Evolutionary conservation across 2,888 invertebrate species (phyloP).

Genomic region (Cancer borealis): DNA sequence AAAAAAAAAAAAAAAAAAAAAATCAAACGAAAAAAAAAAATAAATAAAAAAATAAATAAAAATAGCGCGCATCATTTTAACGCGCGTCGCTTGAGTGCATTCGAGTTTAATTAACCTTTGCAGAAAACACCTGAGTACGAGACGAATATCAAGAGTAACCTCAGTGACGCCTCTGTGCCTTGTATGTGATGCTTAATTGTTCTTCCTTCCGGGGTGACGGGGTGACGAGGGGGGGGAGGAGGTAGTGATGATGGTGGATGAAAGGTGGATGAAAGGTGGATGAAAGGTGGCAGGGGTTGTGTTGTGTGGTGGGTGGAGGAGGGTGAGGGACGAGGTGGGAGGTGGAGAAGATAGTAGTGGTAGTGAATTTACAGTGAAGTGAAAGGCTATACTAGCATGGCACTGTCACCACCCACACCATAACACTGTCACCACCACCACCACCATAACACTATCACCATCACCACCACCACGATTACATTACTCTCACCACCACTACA

Average conservation of each 20-base stretch:
- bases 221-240: neutral
- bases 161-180: neutral
- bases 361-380: neutral
- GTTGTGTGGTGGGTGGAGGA: neutral
- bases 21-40: neutral
- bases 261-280: neutral
- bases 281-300: neutral
- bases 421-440: neutral
- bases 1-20: neutral
- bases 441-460: neutral
- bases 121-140: neutral
- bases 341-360: neutral
- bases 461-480: neutral
- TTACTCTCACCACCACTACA: neutral
- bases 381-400: neutral
- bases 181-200: neutral
- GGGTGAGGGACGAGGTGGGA: neutral
- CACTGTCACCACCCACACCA: neutral
- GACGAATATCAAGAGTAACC: neutral
- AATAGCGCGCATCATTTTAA: neutral
- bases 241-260: neutral
- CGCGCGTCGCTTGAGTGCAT: neutral
- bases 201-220: neutral
- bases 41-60: neutral
- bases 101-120: neutral